Conservation (phyloP, 2,113 vertebrate genomes). For the Sphyrna mokarran region DNA sequence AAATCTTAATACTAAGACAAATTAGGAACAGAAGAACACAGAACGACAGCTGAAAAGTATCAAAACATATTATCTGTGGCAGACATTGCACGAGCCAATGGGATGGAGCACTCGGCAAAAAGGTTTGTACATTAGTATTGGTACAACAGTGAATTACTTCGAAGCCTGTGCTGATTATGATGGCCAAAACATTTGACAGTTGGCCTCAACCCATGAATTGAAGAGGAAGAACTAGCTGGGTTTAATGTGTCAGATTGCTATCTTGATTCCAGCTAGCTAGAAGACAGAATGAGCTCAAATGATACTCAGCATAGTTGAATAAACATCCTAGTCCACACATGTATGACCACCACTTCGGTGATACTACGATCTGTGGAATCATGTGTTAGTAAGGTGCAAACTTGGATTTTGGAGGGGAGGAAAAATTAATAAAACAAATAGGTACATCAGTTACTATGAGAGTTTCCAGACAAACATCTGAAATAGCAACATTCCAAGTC, state of each 20-base stretch:
- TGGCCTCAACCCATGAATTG: not conserved
- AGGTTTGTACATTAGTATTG: not conserved
- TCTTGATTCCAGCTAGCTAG: not conserved
- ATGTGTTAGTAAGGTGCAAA: not conserved
- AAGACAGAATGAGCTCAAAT: not conserved
- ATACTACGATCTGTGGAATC: not conserved
- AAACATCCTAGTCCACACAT: not conserved
- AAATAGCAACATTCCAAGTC: not conserved
- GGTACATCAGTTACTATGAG: not conserved
- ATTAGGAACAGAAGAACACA: not conserved
- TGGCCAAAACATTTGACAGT: not conserved
- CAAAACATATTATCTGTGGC: not conserved
- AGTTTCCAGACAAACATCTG: not conserved
- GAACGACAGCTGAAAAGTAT: not conserved
- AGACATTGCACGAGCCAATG: not conserved
- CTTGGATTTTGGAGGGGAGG: not conserved
- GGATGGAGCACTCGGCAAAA: not conserved
- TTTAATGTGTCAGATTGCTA: not conserved
- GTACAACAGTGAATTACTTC: not conserved
- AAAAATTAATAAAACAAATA: not conserved
- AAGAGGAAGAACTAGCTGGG: not conserved
- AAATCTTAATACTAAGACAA: not conserved
- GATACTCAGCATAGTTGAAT: not conserved
- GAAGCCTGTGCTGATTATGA: too few species aligned
- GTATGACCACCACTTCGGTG: not conserved